Conservation (phyloP, 2,888 invertebrate species). For the Thelaira solivaga region DNA sequence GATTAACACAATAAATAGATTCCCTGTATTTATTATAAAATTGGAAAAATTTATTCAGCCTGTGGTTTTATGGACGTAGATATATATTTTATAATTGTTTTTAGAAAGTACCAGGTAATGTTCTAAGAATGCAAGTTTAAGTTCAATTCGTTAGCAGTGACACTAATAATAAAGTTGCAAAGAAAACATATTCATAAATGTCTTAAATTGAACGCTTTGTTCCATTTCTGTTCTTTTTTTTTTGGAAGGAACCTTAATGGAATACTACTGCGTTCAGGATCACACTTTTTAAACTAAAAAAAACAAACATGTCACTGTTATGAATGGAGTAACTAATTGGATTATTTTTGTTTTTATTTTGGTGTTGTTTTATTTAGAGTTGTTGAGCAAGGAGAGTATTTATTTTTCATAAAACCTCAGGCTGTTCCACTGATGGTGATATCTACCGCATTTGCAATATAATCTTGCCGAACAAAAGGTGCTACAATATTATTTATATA, state of each 20-base stretch:
- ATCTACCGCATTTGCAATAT: neutral
- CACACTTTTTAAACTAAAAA: neutral
- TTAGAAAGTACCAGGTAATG: neutral
- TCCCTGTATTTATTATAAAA: neutral
- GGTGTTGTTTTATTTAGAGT: slow-evolving; percentile 48
- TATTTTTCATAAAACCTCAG: slow-evolving; percentile 49
- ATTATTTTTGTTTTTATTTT: slow-evolving; percentile 6
- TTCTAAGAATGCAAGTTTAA: neutral
- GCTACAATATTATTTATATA: slow-evolving; percentile 40
- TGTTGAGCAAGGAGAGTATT: neutral
- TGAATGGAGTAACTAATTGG: slow-evolving; percentile 48
- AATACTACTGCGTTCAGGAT: slow-evolving; percentile 30
- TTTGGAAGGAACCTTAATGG: slow-evolving; percentile 59
- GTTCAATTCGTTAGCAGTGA: slow-evolving; percentile 44
- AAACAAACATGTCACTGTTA: slow-evolving; percentile 26
- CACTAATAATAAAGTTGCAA: slow-evolving; percentile 18
- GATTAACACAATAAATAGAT: slow-evolving; percentile 26
- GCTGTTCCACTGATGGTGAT: slow-evolving; percentile 17
- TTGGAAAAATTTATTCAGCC: slow-evolving; percentile 1
- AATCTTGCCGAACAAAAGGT: slow-evolving; percentile 13
- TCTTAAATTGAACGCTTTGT: slow-evolving; percentile 8
- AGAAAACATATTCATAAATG: too few relatives aligned
- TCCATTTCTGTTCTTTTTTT: slow-evolving; percentile 60
- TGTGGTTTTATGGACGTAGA: slow-evolving; percentile 42
- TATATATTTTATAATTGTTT: neutral